phyloP scores from a whole-genome alignment of 2,113 vertebrate species.

The Albula goreensis region DNA sequence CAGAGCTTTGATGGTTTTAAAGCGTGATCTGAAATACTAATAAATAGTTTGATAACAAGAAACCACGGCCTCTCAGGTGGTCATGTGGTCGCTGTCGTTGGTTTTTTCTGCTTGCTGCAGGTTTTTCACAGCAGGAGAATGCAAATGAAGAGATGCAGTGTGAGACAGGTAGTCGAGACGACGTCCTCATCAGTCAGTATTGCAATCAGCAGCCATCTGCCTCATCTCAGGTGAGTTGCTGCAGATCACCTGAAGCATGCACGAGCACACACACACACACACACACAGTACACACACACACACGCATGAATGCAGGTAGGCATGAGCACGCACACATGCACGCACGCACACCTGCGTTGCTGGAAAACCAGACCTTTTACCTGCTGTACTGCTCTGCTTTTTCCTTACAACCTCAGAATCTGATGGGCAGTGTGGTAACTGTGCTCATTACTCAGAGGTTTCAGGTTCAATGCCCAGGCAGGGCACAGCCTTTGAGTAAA shows the following conservation, averaged over 20 bases:
- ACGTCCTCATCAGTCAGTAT: background rate
- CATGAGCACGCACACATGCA: too few species aligned
- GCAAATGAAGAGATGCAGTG: too few species aligned
- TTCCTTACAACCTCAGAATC: too few species aligned
- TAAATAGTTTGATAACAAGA: background rate
- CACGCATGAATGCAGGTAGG: background rate
- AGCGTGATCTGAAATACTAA: too few species aligned
- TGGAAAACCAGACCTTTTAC: background rate
- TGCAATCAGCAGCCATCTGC: background rate
- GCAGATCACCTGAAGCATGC: background rate
- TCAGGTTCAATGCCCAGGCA: too few species aligned
- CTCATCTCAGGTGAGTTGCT: conserved; percentile 24
- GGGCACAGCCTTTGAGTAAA: too few species aligned
- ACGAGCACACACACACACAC: background rate
- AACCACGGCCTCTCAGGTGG: background rate
- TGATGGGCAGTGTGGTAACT: too few species aligned
- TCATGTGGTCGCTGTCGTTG: background rate
- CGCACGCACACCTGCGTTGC: too few species aligned
- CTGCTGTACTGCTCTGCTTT: background rate
- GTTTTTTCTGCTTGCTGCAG: background rate
- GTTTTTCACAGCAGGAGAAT: background rate
- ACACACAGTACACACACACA: background rate
- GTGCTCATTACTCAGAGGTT: too few species aligned
- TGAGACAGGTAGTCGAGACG: too few species aligned
- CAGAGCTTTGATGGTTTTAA: too few species aligned